Evolutionary conservation across 2,113 vertebrate species (phyloP).

Genomic region (Calypte anna): DNA sequence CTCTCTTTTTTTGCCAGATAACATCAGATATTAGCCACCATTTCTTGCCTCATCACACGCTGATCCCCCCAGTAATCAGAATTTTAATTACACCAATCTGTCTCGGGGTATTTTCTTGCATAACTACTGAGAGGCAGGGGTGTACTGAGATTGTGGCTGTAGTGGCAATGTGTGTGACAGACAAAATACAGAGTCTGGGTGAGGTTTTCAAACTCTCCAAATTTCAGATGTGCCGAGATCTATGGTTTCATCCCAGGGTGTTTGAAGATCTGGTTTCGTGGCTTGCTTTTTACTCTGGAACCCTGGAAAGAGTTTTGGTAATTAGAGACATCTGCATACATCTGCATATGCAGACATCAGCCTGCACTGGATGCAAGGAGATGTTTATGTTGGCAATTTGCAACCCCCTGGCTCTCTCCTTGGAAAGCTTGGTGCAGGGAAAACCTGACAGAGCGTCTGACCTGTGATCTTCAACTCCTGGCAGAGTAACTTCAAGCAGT

Average conservation of each 20-base stretch:
- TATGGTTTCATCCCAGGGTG: background rate
- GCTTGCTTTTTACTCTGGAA: background rate
- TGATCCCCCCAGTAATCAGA: slow-evolving; percentile 40
- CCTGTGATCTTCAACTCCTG: background rate
- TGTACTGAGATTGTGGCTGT: background rate
- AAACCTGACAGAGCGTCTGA: background rate
- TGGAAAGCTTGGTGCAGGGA: background rate
- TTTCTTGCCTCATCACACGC: slow-evolving; percentile 62
- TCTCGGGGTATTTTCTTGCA: slow-evolving; percentile 54
- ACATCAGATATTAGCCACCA: slow-evolving; percentile 53
- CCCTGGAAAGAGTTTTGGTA: background rate
- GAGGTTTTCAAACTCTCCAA: background rate
- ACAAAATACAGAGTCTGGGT: background rate
- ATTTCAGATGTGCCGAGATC: background rate
- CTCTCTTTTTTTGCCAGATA: slow-evolving; percentile 49
- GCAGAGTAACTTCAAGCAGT: background rate
- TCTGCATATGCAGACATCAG: background rate
- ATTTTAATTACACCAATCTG: slow-evolving; percentile 67
- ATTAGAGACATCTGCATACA: background rate
- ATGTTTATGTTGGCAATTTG: background rate
- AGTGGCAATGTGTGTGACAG: background rate
- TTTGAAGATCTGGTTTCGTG: background rate
- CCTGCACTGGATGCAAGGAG: background rate
- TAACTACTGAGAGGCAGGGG: slow-evolving; percentile 17
- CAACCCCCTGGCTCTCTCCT: background rate